Conservation (phyloP, 2,888 invertebrate species). For the Drosophila neonasuta region DNA sequence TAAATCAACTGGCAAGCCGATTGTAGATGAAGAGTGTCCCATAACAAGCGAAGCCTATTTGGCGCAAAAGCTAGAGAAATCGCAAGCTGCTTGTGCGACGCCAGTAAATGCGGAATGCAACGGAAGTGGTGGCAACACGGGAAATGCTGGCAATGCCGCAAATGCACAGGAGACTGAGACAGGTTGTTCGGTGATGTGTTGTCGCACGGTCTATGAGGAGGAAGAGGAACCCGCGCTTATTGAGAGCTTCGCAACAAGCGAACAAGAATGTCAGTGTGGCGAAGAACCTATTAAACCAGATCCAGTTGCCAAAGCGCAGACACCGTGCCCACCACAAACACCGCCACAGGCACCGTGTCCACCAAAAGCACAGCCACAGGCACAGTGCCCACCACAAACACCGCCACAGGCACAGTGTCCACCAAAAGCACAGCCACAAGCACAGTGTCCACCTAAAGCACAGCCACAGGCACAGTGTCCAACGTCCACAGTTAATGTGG, state of each 20-base stretch:
- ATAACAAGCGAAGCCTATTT: slow-evolving; percentile 33
- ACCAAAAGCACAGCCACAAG: background rate
- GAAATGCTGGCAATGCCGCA: background rate
- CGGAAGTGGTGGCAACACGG: background rate
- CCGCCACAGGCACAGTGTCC: background rate
- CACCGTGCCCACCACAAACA: background rate
- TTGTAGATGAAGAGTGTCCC: slow-evolving; percentile 12
- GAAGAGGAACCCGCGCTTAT: background rate
- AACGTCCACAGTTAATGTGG: background rate
- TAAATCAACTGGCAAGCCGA: background rate
- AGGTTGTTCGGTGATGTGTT: slow-evolving; percentile 7
- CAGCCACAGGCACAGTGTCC: too few species aligned
- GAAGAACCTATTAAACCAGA: background rate
- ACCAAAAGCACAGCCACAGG: background rate
- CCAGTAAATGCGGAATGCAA: background rate
- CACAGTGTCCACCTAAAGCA: background rate
- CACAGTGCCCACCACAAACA: background rate
- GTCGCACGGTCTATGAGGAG: slow-evolving; percentile 3
- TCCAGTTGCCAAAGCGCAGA: background rate
- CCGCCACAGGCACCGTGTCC: too few species aligned
- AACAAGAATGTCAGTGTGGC: slow-evolving; percentile 9
- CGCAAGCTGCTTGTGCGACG: background rate
- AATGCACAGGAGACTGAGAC: background rate
- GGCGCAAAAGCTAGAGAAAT: slow-evolving; percentile 5
- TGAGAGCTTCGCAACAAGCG: slow-evolving; percentile 18